phyloP scores from a whole-genome alignment of 2,888 invertebrate genomes.

The Diadegma fenestrale region DNA sequence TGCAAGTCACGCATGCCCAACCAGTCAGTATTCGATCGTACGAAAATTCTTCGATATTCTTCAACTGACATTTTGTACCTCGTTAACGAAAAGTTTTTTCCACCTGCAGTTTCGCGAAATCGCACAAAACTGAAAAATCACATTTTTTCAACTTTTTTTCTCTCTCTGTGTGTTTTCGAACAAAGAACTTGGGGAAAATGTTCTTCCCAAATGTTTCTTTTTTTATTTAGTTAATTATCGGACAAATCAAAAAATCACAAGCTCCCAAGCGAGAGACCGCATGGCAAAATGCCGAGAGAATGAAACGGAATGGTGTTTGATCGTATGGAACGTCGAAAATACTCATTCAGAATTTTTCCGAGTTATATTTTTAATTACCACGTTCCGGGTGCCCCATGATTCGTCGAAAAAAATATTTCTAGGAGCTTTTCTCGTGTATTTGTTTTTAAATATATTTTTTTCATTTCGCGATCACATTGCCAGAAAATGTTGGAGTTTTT shows the following conservation, averaged over 20 bases:
- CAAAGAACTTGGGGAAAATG: too few relatives aligned
- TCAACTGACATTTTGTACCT: neutral
- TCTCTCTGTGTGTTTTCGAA: too few relatives aligned
- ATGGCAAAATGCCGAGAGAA: conserved; percentile 28
- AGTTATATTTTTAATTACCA: conserved; percentile 69
- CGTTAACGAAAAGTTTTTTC: too few relatives aligned
- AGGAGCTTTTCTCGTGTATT: conserved; percentile 42
- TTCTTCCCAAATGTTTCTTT: neutral
- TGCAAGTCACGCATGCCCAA: neutral
- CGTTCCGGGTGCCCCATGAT: conserved; percentile 41
- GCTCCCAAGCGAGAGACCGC: neutral
- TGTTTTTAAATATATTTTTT: neutral
- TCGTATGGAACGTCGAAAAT: conserved; percentile 65
- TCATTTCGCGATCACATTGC: neutral
- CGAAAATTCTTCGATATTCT: neutral
- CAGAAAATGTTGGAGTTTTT: conserved; percentile 59
- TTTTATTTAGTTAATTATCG: neutral
- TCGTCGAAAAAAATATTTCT: conserved; percentile 33
- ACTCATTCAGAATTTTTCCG: conserved; percentile 53
- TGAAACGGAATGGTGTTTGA: conserved; percentile 46
- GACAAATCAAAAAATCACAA: neutral
- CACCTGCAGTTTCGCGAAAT: too few relatives aligned
- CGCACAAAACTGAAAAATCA: too few relatives aligned
- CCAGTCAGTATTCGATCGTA: neutral
- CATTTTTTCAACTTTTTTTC: too few relatives aligned